phyloP scores from a whole-genome alignment of 2,888 invertebrate genomes.

The Chymomyza caudatula region DNA sequence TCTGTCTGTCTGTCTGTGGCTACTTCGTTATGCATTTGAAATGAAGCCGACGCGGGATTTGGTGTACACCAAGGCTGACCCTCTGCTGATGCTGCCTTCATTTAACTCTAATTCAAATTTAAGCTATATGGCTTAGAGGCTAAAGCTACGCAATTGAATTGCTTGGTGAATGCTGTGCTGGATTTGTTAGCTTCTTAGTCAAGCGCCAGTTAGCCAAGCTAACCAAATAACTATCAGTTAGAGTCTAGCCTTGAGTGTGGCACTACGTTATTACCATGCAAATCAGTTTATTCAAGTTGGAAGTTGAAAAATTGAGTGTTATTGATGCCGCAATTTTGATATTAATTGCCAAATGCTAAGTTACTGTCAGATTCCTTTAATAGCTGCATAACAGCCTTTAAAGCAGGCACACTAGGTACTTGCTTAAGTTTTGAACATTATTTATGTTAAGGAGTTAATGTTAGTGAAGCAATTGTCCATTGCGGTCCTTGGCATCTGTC shows the following conservation, averaged over 20 bases:
- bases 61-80: conserved; percentile 10
- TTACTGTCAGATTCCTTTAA: too few species aligned
- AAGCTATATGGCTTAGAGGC: conserved; percentile 45
- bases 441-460: too few species aligned
- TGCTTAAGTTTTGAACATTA: too few species aligned
- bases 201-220: not conserved
- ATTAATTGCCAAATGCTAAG: too few species aligned
- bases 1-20: conserved; percentile 2
- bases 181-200: not conserved
- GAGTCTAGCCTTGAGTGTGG: not conserved
- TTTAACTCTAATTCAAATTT: conserved; percentile 54
- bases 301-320: not conserved
- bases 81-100: not conserved
- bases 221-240: not conserved
- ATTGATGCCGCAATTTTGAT: not conserved
- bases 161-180: not conserved
- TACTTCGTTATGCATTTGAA: conserved; percentile 42
- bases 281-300: not conserved
- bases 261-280: not conserved
- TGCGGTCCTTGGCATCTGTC: too few species aligned
- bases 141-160: conserved; percentile 35
- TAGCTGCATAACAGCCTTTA: too few species aligned
- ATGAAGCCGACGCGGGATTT: conserved; percentile 27
- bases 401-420: too few species aligned
- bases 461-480: too few species aligned